Percentiles rank a stretch among this genome's conserved stretches.
Conservation (phyloP, 2,888 invertebrate species). For the Tetanocera ferruginea region DNA sequence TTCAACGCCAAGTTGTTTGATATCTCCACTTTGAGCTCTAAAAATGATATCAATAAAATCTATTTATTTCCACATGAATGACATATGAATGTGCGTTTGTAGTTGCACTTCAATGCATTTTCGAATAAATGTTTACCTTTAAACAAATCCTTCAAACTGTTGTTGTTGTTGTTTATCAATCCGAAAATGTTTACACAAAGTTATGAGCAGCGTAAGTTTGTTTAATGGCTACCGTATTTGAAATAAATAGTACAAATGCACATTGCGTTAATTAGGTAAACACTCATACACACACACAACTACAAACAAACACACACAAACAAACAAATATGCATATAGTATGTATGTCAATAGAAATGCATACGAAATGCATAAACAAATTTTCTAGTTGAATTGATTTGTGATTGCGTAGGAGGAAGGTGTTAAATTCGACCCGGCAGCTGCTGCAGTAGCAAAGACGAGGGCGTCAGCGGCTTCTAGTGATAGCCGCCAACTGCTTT, state of each 20-base stretch:
- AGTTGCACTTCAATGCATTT: background rate
- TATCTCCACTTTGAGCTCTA: no score
- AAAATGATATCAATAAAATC: no score
- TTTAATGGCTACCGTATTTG: background rate
- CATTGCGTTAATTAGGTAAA: conserved; percentile 15
- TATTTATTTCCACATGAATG: background rate
- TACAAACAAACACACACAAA: background rate
- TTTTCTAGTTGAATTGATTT: conserved; percentile 16
- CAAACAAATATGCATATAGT: background rate
- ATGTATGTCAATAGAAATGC: background rate
- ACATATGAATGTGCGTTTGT: background rate
- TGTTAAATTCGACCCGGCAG: background rate
- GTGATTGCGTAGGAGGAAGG: background rate
- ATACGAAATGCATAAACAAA: background rate
- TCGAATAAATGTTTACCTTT: background rate
- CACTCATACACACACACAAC: background rate
- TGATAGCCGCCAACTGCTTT: background rate
- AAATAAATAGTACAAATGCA: conserved; percentile 6
- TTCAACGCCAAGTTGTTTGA: no score
- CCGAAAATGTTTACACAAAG: conserved; percentile 8
- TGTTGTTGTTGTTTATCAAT: background rate
- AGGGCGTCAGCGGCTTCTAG: background rate
- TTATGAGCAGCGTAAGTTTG: background rate
- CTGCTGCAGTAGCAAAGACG: background rate
- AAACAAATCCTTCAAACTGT: conserved; percentile 12